Evolutionary conservation across 2,113 vertebrate species (phyloP).

Genomic region (Amphilophus citrinellus): DNA sequence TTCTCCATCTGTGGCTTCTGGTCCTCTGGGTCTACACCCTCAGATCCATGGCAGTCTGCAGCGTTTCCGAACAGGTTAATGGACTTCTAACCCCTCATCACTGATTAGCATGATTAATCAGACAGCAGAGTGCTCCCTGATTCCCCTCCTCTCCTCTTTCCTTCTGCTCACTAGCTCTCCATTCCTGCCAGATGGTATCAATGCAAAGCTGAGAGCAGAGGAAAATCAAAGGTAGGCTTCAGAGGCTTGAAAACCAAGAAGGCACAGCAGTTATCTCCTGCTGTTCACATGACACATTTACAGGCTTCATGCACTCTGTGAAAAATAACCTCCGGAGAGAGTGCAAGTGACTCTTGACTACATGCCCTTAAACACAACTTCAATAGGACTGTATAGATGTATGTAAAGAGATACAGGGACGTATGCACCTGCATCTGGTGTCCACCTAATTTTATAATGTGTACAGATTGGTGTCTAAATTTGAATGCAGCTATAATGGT

Average conservation of each 20-base stretch:
- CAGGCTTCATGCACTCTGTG: constrained; percentile 36
- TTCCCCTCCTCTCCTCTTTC: constrained; percentile 34
- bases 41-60: constrained; percentile 41
- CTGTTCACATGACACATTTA: constrained; percentile 67
- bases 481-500: no score
- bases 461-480: background rate
- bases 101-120: constrained; percentile 80
- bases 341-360: constrained; percentile 32
- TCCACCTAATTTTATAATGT: background rate
- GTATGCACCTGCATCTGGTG: background rate
- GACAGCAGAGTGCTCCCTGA: constrained; percentile 48
- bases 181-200: constrained; percentile 78
- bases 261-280: constrained; percentile 68
- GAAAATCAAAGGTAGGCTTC: constrained; percentile 73
- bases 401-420: background rate
- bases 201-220: constrained; percentile 61
- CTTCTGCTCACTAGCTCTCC: constrained; percentile 36
- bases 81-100: constrained; percentile 76
- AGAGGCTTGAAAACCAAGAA: constrained; percentile 64
- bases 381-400: background rate
- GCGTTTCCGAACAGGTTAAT: constrained; percentile 73
- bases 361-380: constrained; percentile 3
- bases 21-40: constrained; percentile 14
- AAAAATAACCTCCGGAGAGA: constrained; percentile 37
- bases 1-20: constrained; percentile 36